Percentiles rank a stretch among this genome's conserved stretches.
Evolutionary conservation across 2,888 invertebrate species (phyloP).

Genomic region (Pocota personata): DNA sequence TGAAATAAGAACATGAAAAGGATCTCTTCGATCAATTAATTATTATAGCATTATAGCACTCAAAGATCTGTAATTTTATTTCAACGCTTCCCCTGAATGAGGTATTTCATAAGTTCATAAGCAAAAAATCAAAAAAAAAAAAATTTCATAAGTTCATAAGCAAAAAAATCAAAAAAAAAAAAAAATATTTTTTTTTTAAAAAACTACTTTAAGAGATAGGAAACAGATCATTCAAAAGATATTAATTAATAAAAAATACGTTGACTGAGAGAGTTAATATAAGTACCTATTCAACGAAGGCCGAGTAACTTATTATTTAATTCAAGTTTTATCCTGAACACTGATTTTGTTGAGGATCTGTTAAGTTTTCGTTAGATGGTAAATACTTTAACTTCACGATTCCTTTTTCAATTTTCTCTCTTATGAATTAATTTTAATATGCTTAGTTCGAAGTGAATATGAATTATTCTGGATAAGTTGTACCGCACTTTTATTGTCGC

Average conservation of each 20-base stretch:
- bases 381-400: background rate
- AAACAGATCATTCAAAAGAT: background rate
- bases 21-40: no score
- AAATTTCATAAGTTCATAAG: no score
- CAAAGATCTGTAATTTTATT: background rate
- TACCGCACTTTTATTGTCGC: no score
- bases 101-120: background rate
- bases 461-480: slow-evolving; percentile 3
- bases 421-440: slow-evolving; percentile 18
- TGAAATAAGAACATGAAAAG: no score
- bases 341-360: no score
- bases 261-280: background rate
- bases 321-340: background rate
- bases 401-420: slow-evolving; percentile 2
- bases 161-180: no score
- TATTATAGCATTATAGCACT: no score
- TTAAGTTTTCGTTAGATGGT: background rate
- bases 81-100: slow-evolving; percentile 17
- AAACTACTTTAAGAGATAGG: background rate
- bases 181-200: background rate
- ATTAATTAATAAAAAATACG: background rate
- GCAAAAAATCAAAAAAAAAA: no score
- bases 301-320: background rate
- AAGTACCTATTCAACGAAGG: no score
- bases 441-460: slow-evolving; percentile 14